phyloP scores from a whole-genome alignment of 2,797 vertebrate genomes.

The Hafferia zeledoni region DNA sequence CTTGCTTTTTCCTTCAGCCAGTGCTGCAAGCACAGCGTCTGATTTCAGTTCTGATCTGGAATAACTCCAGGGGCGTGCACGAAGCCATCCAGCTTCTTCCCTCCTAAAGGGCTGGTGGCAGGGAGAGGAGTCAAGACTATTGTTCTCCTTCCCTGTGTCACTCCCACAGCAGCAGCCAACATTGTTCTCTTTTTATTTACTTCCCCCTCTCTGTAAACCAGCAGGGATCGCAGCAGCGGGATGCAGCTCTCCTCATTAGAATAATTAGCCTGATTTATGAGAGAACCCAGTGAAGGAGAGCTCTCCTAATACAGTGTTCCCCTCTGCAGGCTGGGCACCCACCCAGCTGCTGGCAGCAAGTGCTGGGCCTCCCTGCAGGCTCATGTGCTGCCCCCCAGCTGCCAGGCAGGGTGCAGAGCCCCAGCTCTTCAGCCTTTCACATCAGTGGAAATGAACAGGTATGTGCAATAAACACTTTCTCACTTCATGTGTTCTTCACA shows the following conservation, averaged over 20 bases:
- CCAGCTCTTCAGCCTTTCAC: background rate
- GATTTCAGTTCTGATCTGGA: constrained; percentile 21
- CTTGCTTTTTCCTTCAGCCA: constrained; percentile 2
- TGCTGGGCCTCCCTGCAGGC: fast-evolving
- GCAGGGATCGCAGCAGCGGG: background rate
- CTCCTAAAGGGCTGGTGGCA: background rate
- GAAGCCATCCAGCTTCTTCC: background rate
- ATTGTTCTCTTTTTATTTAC: constrained; percentile 37
- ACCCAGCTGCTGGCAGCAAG: background rate
- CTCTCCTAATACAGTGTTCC: background rate
- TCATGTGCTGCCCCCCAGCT: background rate
- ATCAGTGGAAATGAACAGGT: background rate
- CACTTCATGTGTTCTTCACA: background rate
- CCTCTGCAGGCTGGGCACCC: background rate
- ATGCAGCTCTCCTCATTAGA: background rate
- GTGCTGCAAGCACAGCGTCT: background rate
- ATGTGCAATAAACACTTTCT: background rate
- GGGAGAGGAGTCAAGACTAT: background rate
- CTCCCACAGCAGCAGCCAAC: constrained; percentile 1
- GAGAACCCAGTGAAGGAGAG: background rate
- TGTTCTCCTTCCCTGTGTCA: background rate
- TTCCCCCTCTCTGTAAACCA: constrained; percentile 8
- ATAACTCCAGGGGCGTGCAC: background rate
- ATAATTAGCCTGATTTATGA: constrained; percentile 3
- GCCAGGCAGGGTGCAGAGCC: background rate